Evolutionary conservation across 2,113 vertebrate genomes (phyloP).

Genomic region (Anser cygnoides): DNA sequence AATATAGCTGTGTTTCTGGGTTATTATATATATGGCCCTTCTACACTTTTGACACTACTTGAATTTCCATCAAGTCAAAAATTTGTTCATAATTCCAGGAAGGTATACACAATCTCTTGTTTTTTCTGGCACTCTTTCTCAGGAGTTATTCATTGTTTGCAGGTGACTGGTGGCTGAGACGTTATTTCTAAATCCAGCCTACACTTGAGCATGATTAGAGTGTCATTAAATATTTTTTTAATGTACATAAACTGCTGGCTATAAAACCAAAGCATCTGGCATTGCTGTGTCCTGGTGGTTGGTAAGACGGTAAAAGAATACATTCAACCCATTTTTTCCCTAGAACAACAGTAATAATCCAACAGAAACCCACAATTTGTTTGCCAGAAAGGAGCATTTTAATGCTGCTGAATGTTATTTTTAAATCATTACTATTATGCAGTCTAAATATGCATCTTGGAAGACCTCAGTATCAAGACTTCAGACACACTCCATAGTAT

Average conservation of each 20-base stretch:
- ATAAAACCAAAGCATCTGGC: conserved; percentile 33
- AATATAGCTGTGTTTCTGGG: not conserved
- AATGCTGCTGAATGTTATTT: not conserved
- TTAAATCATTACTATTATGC: not conserved
- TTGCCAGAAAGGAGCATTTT: not conserved
- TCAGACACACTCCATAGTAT: not conserved
- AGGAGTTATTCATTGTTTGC: conserved; percentile 45
- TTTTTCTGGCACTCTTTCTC: conserved; percentile 51
- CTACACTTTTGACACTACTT: conserved; percentile 35
- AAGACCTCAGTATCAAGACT: not conserved
- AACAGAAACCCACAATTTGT: not conserved
- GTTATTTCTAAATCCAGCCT: conserved; percentile 56
- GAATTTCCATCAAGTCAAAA: conserved; percentile 49
- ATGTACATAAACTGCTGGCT: conserved; percentile 10
- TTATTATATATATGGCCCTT: conserved; percentile 17
- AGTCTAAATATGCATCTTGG: not conserved
- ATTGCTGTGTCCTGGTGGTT: conserved; percentile 1
- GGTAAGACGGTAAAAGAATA: conserved; percentile 23
- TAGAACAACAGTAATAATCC: not conserved
- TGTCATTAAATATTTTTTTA: conserved; percentile 48
- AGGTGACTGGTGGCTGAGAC: conserved; percentile 28
- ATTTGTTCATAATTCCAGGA: conserved; percentile 52
- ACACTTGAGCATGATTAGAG: conserved; percentile 10
- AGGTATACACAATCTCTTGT: conserved; percentile 12
- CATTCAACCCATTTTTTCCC: not conserved